Conservation (phyloP, 2,888 invertebrate species). For the Ectemnius lituratus region DNA sequence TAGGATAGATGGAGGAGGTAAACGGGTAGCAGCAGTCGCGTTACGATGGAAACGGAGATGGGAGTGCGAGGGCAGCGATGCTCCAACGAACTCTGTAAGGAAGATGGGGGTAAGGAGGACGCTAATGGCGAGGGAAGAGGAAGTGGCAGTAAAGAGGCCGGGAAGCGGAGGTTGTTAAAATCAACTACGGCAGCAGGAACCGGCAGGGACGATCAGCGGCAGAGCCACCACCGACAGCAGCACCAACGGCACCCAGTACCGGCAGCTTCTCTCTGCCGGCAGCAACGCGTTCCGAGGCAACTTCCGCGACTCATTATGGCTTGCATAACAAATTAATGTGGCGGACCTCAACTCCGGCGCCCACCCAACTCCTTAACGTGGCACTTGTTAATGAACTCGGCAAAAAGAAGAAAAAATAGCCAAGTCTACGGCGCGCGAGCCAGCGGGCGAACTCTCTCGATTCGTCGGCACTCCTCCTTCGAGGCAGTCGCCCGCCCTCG, state of each 20-base stretch:
- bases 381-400: constrained; percentile 58
- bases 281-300: constrained; percentile 37
- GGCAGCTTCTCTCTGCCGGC: constrained; percentile 33
- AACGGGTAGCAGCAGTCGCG: too few species aligned
- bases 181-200: constrained; percentile 47
- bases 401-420: constrained; percentile 47
- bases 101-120: constrained; percentile 3
- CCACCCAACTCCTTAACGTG: constrained; percentile 43
- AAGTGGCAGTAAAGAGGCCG: constrained; percentile 11
- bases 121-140: not conserved
- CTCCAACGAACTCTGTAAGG: constrained; percentile 20
- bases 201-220: constrained; percentile 46
- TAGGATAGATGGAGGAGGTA: too few species aligned
- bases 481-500: constrained; percentile 11
- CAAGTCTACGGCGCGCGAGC: too few species aligned
- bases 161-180: constrained; percentile 55
- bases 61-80: constrained; percentile 30
- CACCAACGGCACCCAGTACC: too few species aligned
- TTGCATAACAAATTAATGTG: constrained; percentile 58
- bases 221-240: constrained; percentile 16
- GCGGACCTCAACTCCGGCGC: constrained; percentile 47
- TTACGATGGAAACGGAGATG: too few species aligned
- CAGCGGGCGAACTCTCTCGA: constrained; percentile 50
- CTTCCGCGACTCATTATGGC: constrained; percentile 57
- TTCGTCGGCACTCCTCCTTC: constrained; percentile 16